phyloP scores from a whole-genome alignment of 2,113 vertebrate species.

The Casuarius casuarius region DNA sequence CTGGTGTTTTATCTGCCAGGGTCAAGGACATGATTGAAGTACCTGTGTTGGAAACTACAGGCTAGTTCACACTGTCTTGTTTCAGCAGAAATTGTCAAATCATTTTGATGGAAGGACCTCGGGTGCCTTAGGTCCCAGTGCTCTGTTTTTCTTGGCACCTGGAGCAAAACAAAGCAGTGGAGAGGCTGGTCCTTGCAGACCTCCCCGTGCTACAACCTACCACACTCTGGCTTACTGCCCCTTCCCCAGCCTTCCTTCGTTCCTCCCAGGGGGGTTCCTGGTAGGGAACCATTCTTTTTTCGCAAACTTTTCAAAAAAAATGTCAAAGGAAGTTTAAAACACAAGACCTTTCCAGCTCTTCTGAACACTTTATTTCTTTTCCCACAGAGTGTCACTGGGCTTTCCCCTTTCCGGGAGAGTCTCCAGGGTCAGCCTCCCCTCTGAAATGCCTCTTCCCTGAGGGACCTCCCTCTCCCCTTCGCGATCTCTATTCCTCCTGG shows the following conservation, averaged over 20 bases:
- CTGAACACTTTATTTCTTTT: background rate
- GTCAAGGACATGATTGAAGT: background rate
- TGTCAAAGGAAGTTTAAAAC: background rate
- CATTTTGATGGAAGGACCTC: slow-evolving; percentile 14
- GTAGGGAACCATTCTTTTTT: background rate
- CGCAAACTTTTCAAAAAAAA: background rate
- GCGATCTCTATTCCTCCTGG: background rate
- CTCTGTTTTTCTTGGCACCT: fast-evolving
- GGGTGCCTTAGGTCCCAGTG: background rate
- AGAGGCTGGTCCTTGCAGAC: background rate
- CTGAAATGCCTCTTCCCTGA: background rate
- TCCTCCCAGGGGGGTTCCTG: background rate
- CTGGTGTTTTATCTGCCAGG: background rate
- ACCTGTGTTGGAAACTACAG: background rate
- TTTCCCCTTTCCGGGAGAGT: background rate
- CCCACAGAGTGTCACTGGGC: background rate
- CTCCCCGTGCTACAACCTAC: fast-evolving
- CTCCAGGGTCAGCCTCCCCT: background rate
- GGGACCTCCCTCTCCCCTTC: background rate
- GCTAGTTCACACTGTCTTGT: background rate
- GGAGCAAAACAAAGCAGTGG: background rate
- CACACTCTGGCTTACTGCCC: background rate
- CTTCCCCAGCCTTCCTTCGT: background rate
- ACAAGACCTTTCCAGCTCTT: background rate
- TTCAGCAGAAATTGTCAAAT: background rate